These are phyloP conservation scores for Phocides pigmalion DNA, from an alignment of 1,140 invertebrate species.

Conservation along the genomic window DNA sequence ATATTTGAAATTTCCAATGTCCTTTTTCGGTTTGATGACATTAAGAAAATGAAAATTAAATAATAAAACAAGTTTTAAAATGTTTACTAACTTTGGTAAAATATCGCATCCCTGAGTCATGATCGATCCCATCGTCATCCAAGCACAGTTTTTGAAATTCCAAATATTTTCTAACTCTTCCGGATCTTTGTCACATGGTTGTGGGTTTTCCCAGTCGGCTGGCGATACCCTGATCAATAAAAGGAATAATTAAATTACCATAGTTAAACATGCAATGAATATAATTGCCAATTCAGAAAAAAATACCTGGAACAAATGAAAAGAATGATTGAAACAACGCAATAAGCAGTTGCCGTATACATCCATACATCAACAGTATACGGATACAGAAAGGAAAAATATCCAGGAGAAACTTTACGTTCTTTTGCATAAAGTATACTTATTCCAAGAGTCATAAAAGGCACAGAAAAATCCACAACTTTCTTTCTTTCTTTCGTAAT, in stretches of 20 bases:
- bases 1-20: no score
- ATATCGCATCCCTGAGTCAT: slow-evolving; percentile 93
- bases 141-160: slow-evolving; percentile 90
- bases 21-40: no score
- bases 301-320: slow-evolving; percentile 90
- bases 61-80: slow-evolving; percentile 13
- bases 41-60: background rate
- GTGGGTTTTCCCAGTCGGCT: slow-evolving; percentile 94
- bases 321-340: slow-evolving; percentile 90
- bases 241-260: background rate
- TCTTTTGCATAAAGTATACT: slow-evolving; percentile 92
- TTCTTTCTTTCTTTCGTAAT: slow-evolving; percentile 93
- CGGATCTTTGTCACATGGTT: slow-evolving; percentile 92
- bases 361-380: slow-evolving; percentile 94
- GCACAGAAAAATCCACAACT: slow-evolving; percentile 95
- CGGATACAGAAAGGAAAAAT: slow-evolving; percentile 93
- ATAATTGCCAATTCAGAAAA: background rate
- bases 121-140: slow-evolving; percentile 91
- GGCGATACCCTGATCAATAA: slow-evolving; percentile 88
- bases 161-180: slow-evolving; percentile 92
- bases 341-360: slow-evolving; percentile 91
- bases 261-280: no score
- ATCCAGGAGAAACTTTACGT: slow-evolving; percentile 86
- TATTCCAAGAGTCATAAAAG: slow-evolving; percentile 94
- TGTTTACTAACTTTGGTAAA: slow-evolving; percentile 88